Conservation (phyloP, 2,888 invertebrate genomes). For the Heteromurus nitidus region DNA sequence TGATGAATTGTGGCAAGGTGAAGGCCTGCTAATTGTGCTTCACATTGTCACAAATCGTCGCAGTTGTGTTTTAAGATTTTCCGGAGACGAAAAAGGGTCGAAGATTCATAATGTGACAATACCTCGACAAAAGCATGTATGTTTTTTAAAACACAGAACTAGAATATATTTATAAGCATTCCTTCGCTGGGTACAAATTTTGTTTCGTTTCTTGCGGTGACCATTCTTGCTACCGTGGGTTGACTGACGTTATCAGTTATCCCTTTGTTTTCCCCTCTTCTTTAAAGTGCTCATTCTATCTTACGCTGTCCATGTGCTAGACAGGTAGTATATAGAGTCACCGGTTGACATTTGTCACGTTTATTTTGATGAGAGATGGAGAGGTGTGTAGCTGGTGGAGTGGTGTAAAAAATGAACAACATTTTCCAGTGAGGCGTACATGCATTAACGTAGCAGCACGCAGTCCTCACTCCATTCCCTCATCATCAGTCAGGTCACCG, state of each 20-base stretch:
- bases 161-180: constrained; percentile 4
- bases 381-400: too few species aligned
- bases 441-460: background rate
- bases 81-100: background rate
- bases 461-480: background rate
- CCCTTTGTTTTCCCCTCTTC: background rate
- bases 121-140: background rate
- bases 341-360: constrained; percentile 51
- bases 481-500: background rate
- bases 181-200: background rate
- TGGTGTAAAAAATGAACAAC: too few species aligned
- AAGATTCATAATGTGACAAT: constrained; percentile 2
- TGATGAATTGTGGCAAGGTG: constrained; percentile 16
- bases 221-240: background rate
- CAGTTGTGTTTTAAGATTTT: background rate
- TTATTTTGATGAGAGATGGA: background rate
- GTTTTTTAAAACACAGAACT: background rate
- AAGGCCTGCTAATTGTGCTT: constrained; percentile 39
- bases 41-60: constrained; percentile 22
- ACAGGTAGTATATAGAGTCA: background rate
- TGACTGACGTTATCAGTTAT: constrained; percentile 38
- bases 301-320: constrained; percentile 26
- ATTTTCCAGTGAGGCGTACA: too few species aligned
- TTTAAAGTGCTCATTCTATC: constrained; percentile 11
- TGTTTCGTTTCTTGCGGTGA: background rate